Evolutionary conservation across 2,797 vertebrate genomes (phyloP).

Genomic region (Danio aesculapii): DNA sequence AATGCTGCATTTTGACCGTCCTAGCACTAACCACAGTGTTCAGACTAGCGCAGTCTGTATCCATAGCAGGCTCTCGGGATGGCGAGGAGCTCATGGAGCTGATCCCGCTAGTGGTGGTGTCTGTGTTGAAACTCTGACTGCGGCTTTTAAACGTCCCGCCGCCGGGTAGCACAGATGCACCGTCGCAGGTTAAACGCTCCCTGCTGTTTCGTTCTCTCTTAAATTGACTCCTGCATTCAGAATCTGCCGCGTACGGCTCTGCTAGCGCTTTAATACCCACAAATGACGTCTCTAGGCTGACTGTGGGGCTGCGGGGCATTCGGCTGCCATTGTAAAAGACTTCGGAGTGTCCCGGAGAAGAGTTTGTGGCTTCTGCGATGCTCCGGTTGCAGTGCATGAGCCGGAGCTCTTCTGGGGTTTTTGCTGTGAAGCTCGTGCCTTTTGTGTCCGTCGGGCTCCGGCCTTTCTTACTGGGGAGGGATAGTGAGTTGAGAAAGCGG

Average conservation of each 20-base stretch:
- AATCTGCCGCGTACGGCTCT: slow-evolving; percentile 65
- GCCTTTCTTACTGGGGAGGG: slow-evolving; percentile 85
- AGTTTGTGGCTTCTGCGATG: slow-evolving; percentile 79
- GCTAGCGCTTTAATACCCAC: slow-evolving; percentile 76
- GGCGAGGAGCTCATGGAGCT: slow-evolving; percentile 91
- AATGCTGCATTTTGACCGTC: slow-evolving; percentile 81
- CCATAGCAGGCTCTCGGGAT: slow-evolving; percentile 82
- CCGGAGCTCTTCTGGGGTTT: slow-evolving; percentile 72
- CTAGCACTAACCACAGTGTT: slow-evolving; percentile 84
- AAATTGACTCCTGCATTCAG: slow-evolving; percentile 71
- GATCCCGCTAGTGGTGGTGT: slow-evolving; percentile 89
- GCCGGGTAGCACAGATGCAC: slow-evolving; percentile 63
- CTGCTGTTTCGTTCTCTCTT: slow-evolving; percentile 78
- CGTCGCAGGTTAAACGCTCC: slow-evolving; percentile 80
- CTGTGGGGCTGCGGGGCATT: slow-evolving; percentile 78
- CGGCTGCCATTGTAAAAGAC: slow-evolving; percentile 72
- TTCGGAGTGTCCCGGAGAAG: slow-evolving; percentile 66
- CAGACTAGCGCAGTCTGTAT: slow-evolving; percentile 84
- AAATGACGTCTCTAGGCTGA: slow-evolving; percentile 83
- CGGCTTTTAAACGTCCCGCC: slow-evolving; percentile 84
- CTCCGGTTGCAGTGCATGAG: slow-evolving; percentile 79
- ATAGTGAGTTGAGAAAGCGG: slow-evolving; percentile 85
- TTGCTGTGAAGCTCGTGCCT: slow-evolving; percentile 68
- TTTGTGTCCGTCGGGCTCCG: slow-evolving; percentile 82
- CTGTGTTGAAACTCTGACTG: slow-evolving; percentile 89